These are phyloP conservation scores for Erynnis tages DNA, from an alignment of 2,888 invertebrate species.

Conservation along the genomic window DNA sequence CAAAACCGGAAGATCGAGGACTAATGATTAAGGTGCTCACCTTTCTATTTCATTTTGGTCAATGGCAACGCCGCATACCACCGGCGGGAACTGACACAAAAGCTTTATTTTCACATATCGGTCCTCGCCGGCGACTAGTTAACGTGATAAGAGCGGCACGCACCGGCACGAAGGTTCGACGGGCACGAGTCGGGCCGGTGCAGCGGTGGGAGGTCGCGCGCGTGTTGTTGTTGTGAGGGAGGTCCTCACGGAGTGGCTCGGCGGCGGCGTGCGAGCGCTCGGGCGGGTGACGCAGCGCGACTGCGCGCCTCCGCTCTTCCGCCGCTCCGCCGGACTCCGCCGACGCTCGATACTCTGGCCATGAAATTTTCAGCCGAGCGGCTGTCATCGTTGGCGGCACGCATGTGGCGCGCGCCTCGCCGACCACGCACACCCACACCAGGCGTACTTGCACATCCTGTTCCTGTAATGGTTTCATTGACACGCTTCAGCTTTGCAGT, in stretches of 20 bases:
- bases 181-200: conserved; percentile 40
- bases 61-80: conserved; percentile 58
- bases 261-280: conserved; percentile 46
- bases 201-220: conserved; percentile 49
- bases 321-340: conserved; percentile 44
- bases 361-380: conserved; percentile 76
- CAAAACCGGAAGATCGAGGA: not conserved
- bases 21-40: conserved; percentile 44
- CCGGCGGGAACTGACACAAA: conserved; percentile 52
- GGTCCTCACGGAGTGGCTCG: conserved; percentile 46
- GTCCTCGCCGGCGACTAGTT: conserved; percentile 35
- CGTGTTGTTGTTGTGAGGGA: conserved; percentile 47
- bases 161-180: conserved; percentile 44
- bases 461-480: no score
- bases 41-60: conserved; percentile 77
- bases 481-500: no score
- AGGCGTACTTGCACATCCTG: no score
- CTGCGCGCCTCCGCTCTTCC: conserved; percentile 60
- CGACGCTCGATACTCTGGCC: conserved; percentile 76
- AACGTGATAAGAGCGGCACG: conserved; percentile 58
- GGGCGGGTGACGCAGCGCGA: conserved; percentile 59
- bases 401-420: conserved; percentile 53
- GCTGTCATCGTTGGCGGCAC: conserved; percentile 76
- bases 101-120: conserved; percentile 59
- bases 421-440: conserved; percentile 1